Evolutionary conservation across 2,113 vertebrate species (phyloP).

Genomic region (Upupa epops): DNA sequence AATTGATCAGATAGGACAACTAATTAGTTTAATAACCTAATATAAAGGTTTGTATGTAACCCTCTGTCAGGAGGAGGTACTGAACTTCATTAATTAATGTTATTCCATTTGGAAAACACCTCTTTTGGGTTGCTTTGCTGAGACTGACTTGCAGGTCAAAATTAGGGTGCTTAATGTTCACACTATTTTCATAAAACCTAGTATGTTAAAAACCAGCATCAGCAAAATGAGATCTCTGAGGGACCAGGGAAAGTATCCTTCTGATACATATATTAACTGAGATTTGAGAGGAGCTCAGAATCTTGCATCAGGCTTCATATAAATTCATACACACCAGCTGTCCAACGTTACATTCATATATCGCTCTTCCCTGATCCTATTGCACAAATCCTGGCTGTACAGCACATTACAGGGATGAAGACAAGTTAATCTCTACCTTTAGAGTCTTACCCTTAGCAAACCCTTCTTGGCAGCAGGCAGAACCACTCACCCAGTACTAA

Average conservation of each 20-base stretch:
- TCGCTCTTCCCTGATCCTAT: constrained; percentile 85
- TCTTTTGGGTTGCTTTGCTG: background rate
- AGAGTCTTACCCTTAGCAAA: constrained; percentile 98
- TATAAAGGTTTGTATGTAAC: background rate
- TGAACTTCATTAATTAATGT: background rate
- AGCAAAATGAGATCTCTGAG: background rate
- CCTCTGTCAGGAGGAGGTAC: background rate
- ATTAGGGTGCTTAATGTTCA: background rate
- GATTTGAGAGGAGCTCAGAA: constrained; percentile 29
- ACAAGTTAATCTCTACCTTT: constrained; percentile 91
- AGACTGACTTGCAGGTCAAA: background rate
- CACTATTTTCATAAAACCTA: background rate
- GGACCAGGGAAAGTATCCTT: constrained; percentile 49
- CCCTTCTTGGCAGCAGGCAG: constrained; percentile 91
- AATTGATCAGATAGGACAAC: background rate
- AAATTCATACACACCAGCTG: constrained; percentile 74
- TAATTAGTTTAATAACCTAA: background rate
- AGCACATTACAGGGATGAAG: constrained; percentile 97
- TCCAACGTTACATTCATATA: constrained; percentile 59
- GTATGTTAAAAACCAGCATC: background rate
- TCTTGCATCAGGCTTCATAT: constrained; percentile 26
- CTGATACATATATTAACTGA: constrained; percentile 27
- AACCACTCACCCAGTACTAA: constrained; percentile 90
- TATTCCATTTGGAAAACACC: background rate
- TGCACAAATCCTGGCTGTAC: constrained; percentile 92